Evolutionary conservation across 2,797 vertebrate species (phyloP), one percentile per base, ranked within the genome.

Genomic region (Takifugu ocellatus): DNA sequence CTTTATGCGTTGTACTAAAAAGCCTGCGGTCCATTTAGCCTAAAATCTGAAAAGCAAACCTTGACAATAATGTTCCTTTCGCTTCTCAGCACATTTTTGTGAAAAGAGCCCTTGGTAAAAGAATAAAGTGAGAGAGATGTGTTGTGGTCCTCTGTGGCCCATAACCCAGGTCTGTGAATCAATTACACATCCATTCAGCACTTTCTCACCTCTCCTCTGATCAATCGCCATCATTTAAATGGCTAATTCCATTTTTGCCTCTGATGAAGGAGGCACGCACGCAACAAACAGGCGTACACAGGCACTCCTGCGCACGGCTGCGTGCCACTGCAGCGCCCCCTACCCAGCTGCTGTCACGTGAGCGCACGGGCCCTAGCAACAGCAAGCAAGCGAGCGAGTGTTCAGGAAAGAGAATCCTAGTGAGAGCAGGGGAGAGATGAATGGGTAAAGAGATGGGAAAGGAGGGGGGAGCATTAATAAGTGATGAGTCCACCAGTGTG

Each of bases 401-500:
- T 39, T 39, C 70, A 72, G 86, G 82, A 81, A 84, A 73, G 77
- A 84, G 76, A 74, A 83, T 84, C 68, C 77, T 81, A 79, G 69
- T 21, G 70, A 84, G 81, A 83, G 80, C 69, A 74, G 55, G 81
- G 77, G 67, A 80, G 72, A 81, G 75, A 71, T 75, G 68, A 80
- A 83, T 64, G 78, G 77, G 74, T 83, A 78, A 79, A 86, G 81
- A 71, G 74, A 85, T 66, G 68, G 52, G 76, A 39, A 39, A 78
- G 72, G 61, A 70, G 63, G 70, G 46, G 81, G 80, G 81, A 86
- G 87, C 89, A 91, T 92, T 91, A 92, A 92, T 92, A 92, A 91
- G 86, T 92, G 89, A 92, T 91, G 90, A 88, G 85, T 88, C 84
- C 88, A 90, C 88, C 89, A 86, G 90, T 90, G 89, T 89, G 85